Evolutionary conservation across 1,140 invertebrate species (phyloP), one percentile per base, ranked within the genome.

Genomic region (Heterodera carotae): DNA sequence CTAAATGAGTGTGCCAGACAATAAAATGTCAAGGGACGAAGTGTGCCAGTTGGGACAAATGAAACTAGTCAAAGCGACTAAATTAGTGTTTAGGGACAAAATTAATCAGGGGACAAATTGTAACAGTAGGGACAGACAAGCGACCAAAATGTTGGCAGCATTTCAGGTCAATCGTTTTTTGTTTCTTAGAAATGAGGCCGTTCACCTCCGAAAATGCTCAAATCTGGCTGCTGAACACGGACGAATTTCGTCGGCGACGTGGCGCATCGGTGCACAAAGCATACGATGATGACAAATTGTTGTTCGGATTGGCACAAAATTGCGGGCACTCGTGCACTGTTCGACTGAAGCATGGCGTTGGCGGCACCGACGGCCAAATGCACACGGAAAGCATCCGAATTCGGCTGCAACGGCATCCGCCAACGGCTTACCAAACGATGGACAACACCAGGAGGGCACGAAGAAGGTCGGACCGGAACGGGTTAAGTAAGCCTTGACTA

Each of bases 311-410:
- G 18, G 83, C 83, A 15, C 70, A 69, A n/a, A 70, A 77, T 67
- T 84, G 83, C 62, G 83, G 83, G n/a, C 75, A 64, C 18, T 71
- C 69, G 29, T 84, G 83, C 76, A 76, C 81, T 31, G 34, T 84
- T n/a, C 72, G 76, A 33, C 67, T 84, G 60, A 71, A 77, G 59
- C 78, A 78, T 29, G 80, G 77, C 31, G 56, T 75, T 25, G 34
- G 75, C 70, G n/a, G 75, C 39, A 27, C 43, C 66, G 72, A 73
- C 66, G 71, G 36, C 53, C 22, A 60, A 81, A 31, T 80, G 56
- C n/a, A 78, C 34, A 29, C 12, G 15, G 39, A 68, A 22, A 25
- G 25, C 22, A 12, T 59, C 5, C 25, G 77, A 33, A 48, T 81
- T 75, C 78, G 27, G 27, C 31, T 62, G 60, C 22, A 34, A 59